A percentile compares a stretch with the other conserved stretches of the same genome.
These are phyloP conservation scores for Trissolcus brochymenae DNA, from an alignment of 2,888 invertebrate species.

Conservation along the genomic window DNA sequence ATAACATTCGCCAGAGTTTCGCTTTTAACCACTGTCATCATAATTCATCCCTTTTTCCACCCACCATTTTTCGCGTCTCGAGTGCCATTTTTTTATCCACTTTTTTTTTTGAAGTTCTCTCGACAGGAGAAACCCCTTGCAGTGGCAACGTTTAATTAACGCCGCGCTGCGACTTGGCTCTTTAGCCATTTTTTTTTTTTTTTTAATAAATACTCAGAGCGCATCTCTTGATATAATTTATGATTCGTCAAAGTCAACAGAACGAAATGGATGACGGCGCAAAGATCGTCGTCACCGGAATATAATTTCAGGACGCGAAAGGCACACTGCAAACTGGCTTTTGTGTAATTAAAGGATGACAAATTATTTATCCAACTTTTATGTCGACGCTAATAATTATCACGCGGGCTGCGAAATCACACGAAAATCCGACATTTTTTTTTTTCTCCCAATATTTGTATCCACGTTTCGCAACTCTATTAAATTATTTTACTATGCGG, in stretches of 20 bases:
- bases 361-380: conserved; percentile 51
- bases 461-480: conserved; percentile 8
- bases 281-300: conserved; percentile 44
- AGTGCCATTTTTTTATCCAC: conserved; percentile 36
- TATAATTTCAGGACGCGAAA: conserved; percentile 46
- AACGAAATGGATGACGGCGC: conserved; percentile 48
- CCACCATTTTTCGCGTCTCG: conserved; percentile 14
- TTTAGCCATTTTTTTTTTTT: conserved; percentile 22
- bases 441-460: conserved; percentile 27
- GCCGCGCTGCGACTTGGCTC: conserved; percentile 21
- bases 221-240: conserved; percentile 50
- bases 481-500: conserved; percentile 51
- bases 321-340: conserved; percentile 25
- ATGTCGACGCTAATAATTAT: conserved; percentile 33
- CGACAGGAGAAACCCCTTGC: conserved; percentile 18
- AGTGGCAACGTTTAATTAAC: conserved; percentile 46
- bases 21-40: conserved; percentile 16
- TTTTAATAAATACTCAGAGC: conserved; percentile 48
- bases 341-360: conserved; percentile 48
- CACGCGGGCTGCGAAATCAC: conserved; percentile 19
- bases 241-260: conserved; percentile 57
- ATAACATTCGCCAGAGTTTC: conserved; percentile 50
- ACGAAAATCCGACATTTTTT: conserved; percentile 10
- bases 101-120: conserved; percentile 18
- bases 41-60: conserved; percentile 27